These are phyloP conservation scores for Polyommatus icarus DNA, from an alignment of 2,888 invertebrate genomes.

Conservation along the genomic window DNA sequence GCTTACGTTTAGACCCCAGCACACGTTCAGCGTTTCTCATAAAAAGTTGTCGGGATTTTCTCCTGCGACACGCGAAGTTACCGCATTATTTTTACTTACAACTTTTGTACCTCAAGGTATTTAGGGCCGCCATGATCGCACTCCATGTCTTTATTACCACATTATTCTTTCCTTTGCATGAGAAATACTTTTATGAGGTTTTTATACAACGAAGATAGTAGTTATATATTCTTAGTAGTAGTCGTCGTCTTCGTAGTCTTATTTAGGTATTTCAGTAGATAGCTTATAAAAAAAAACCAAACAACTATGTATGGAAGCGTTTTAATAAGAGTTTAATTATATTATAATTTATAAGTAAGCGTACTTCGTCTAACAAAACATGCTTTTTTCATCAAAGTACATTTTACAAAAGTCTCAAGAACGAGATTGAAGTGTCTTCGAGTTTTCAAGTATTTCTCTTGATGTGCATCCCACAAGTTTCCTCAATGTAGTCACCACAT, in stretches of 20 bases:
- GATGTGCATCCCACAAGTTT: no score
- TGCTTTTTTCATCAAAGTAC: no score
- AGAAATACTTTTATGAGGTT: background rate
- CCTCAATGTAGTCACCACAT: no score
- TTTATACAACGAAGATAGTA: background rate
- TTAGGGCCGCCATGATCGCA: slow-evolving; percentile 37
- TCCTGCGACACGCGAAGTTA: slow-evolving; percentile 52
- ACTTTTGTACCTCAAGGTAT: slow-evolving; percentile 43
- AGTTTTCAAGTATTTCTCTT: no score
- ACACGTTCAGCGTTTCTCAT: slow-evolving; percentile 47
- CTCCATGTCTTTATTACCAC: slow-evolving; percentile 32
- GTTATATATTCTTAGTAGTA: no score
- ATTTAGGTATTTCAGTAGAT: background rate
- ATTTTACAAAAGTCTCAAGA: no score
- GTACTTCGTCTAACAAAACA: no score
- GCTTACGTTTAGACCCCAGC: slow-evolving; percentile 32
- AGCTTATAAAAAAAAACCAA: background rate
- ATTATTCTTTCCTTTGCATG: slow-evolving; percentile 9
- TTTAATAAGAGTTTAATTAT: no score
- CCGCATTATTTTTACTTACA: slow-evolving; percentile 53
- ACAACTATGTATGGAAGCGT: no score
- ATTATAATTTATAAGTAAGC: no score
- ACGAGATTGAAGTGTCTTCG: no score
- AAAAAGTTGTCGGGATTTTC: slow-evolving; percentile 59
- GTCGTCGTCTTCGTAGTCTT: no score